phyloP scores from a whole-genome alignment of 2,888 invertebrate species.

The Choristoneura rosaceana region DNA sequence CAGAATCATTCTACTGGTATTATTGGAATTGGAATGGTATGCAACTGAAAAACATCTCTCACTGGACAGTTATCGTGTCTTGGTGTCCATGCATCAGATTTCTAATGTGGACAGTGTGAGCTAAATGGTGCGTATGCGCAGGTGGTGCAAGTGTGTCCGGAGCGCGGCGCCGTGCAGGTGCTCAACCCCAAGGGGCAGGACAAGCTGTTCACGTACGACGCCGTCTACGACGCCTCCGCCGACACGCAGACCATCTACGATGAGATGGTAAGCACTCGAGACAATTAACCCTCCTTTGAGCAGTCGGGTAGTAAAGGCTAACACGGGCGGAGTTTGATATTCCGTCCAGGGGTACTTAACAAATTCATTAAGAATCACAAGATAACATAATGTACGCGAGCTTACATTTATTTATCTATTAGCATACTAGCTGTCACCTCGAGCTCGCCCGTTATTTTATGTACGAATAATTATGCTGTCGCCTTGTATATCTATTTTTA shows the following conservation, averaged over 20 bases:
- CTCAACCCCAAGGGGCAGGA: constrained; percentile 94
- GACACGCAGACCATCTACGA: constrained; percentile 97
- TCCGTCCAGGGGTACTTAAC: not conserved
- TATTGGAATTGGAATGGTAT: too few relatives aligned
- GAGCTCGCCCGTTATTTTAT: too few relatives aligned
- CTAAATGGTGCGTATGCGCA: constrained; percentile 49
- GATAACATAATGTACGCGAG: too few relatives aligned
- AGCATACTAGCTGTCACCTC: too few relatives aligned
- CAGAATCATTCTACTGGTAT: too few relatives aligned
- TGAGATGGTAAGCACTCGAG: constrained; percentile 88
- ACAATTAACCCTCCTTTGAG: not conserved
- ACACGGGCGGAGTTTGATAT: not conserved
- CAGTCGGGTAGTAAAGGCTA: too few relatives aligned
- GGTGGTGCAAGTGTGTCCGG: constrained; percentile 93
- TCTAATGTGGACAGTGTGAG: not conserved
- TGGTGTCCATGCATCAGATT: not conserved
- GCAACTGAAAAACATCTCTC: too few relatives aligned
- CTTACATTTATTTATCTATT: not conserved
- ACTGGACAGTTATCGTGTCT: too few relatives aligned
- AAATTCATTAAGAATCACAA: too few relatives aligned
- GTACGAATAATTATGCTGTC: too few relatives aligned
- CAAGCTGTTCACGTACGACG: constrained; percentile 98
- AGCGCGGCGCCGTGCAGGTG: constrained; percentile 96
- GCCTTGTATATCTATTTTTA: too few relatives aligned
- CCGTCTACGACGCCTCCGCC: constrained; percentile 96